A percentile compares a stretch with the other conserved stretches of the same genome.
Conservation (phyloP, 2,797 vertebrate species). For the Hipposideros larvatus region DNA sequence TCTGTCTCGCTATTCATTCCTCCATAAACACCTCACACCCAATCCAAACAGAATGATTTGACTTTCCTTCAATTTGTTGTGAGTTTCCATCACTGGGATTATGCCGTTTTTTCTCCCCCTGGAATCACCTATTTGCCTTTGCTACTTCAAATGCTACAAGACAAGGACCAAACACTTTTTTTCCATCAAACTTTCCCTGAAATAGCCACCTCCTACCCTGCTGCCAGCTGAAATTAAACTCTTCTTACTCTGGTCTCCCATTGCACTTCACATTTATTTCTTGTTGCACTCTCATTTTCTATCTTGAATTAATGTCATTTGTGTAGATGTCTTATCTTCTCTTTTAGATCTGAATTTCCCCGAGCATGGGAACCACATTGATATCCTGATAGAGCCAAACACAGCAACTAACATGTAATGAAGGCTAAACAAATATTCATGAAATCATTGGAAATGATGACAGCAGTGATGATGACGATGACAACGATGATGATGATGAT, state of each 20-base stretch:
- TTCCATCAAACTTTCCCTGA: background rate
- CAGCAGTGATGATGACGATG: background rate
- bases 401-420: background rate
- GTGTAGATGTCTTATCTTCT: background rate
- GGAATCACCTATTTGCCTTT: background rate
- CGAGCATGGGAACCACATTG: background rate
- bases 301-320: slow-evolving; percentile 27
- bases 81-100: background rate
- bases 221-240: background rate
- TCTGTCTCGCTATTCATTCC: background rate
- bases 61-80: slow-evolving; percentile 8
- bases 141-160: slow-evolving; percentile 1
- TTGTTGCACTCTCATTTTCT: background rate
- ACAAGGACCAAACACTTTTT: background rate
- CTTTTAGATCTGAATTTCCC: background rate
- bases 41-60: background rate
- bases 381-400: background rate
- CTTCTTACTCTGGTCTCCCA: background rate
- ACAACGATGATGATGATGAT: background rate
- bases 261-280: background rate
- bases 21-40: background rate
- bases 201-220: background rate
- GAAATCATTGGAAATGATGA: background rate
- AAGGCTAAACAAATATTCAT: background rate
- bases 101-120: background rate